A percentile compares a stretch with the other conserved stretches of the same genome.
Evolutionary conservation across 1,140 invertebrate genomes (phyloP).

Genomic region (Drosophila simulans): DNA sequence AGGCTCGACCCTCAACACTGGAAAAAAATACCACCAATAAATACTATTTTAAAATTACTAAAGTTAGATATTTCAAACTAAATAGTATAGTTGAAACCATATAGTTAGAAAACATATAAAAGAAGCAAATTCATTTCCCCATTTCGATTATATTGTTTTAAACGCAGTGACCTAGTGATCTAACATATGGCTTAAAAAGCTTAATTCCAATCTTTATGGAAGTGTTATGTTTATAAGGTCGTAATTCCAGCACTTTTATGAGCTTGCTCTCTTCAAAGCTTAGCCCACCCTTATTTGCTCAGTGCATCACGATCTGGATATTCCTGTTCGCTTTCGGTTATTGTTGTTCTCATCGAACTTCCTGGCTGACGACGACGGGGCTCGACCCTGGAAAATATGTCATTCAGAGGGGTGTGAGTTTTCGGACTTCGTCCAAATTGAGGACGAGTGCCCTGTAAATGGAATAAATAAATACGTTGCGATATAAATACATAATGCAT

Average conservation of each 20-base stretch:
- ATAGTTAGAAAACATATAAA: no score
- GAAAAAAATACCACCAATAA: neutral
- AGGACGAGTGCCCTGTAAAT: conserved; percentile 20
- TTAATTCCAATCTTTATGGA: neutral
- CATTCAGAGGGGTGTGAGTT: conserved; percentile 50
- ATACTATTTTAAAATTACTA: no score
- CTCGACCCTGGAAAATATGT: conserved; percentile 71
- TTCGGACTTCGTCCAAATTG: conserved; percentile 3
- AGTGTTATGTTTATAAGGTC: no score
- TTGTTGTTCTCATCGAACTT: conserved; percentile 50
- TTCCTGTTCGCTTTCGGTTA: conserved; percentile 21
- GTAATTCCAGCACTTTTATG: no score
- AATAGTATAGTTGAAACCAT: no score
- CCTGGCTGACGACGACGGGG: conserved; percentile 52
- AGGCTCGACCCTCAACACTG: conserved; percentile 55
- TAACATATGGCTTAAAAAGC: neutral
- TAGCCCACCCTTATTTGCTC: conserved; percentile 9
- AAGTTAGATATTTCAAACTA: no score
- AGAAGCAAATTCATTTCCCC: no score
- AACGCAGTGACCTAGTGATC: neutral
- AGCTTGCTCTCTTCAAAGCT: no score
- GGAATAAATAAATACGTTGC: conserved; percentile 43
- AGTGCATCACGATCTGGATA: conserved; percentile 38
- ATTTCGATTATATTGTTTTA: no score
- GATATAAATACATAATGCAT: conserved; percentile 3